Conservation (phyloP, 2,113 vertebrate genomes). For the Ophiodon elongatus region DNA sequence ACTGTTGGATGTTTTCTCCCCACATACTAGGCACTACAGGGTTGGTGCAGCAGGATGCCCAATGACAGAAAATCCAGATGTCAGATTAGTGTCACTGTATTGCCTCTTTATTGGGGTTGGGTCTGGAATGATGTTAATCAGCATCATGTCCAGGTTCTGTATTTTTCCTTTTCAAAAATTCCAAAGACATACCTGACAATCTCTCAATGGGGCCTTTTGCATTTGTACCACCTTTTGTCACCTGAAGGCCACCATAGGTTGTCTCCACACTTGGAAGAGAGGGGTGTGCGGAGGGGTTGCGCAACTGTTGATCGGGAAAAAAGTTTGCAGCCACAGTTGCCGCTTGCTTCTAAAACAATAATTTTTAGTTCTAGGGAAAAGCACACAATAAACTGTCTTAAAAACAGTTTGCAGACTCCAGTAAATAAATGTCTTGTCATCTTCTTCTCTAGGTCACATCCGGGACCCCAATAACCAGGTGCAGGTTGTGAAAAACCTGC, state of each 20-base stretch:
- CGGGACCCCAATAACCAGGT: conserved; percentile 98
- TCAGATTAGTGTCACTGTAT: conserved; percentile 2
- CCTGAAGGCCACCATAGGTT: no score
- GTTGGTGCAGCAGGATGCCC: not conserved
- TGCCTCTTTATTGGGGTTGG: not conserved
- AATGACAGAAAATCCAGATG: conserved; percentile 27
- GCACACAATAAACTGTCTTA: not conserved
- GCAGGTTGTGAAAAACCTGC: conserved; percentile 95
- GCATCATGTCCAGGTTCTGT: not conserved
- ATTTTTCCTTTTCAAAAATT: not conserved
- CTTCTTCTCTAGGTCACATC: conserved; percentile 87
- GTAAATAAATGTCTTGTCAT: not conserved
- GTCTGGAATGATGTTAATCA: not conserved
- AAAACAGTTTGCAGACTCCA: not conserved
- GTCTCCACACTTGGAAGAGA: no score
- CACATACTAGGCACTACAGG: conserved; percentile 27
- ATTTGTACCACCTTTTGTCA: no score
- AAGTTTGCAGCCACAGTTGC: not conserved
- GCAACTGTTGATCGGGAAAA: not conserved
- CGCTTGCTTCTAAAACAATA: not conserved
- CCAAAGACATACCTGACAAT: no score
- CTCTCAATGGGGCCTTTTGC: no score
- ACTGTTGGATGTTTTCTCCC: not conserved
- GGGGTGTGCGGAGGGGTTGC: no score
- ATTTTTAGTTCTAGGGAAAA: not conserved